Percentiles rank a stretch among this genome's conserved stretches.
Evolutionary conservation across 2,113 vertebrate genomes (phyloP).

Genomic region (Cyphomyrus discorhynchus): DNA sequence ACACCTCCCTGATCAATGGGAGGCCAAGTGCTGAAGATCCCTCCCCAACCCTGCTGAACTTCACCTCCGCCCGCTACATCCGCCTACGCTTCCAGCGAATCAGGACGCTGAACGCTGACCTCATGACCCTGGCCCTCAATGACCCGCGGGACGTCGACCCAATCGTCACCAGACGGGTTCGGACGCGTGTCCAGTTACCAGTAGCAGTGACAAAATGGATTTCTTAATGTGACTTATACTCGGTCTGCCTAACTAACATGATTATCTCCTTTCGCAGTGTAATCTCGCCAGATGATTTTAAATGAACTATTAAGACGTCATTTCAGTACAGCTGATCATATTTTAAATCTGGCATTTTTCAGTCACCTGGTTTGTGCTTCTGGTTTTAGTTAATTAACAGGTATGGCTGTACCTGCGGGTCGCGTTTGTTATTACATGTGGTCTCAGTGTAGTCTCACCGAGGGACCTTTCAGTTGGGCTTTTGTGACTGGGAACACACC

Average conservation of each 20-base stretch:
- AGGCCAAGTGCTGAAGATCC: constrained; percentile 92
- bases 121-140: constrained; percentile 85
- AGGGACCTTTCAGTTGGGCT: not conserved
- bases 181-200: constrained; percentile 15
- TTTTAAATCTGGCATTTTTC: constrained; percentile 1
- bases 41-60: constrained; percentile 76
- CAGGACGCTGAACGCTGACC: constrained; percentile 88
- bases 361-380: not conserved
- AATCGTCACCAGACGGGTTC: constrained; percentile 89
- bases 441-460: not conserved
- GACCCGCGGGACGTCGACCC: constrained; percentile 79
- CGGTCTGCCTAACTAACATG: not conserved
- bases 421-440: constrained; percentile 11
- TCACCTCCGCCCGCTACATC: constrained; percentile 91
- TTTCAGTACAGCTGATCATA: constrained; percentile 10
- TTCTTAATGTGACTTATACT: not conserved
- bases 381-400: constrained; percentile 11
- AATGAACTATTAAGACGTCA: constrained; percentile 34
- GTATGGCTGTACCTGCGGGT: not conserved
- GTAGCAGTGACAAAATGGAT: not conserved
- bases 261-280: not conserved
- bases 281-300: constrained; percentile 31
- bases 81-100: constrained; percentile 84
- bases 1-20: constrained; percentile 90
- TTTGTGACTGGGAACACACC: not conserved